Conservation (phyloP, 2,113 vertebrate genomes). For the Cacatua alba region DNA sequence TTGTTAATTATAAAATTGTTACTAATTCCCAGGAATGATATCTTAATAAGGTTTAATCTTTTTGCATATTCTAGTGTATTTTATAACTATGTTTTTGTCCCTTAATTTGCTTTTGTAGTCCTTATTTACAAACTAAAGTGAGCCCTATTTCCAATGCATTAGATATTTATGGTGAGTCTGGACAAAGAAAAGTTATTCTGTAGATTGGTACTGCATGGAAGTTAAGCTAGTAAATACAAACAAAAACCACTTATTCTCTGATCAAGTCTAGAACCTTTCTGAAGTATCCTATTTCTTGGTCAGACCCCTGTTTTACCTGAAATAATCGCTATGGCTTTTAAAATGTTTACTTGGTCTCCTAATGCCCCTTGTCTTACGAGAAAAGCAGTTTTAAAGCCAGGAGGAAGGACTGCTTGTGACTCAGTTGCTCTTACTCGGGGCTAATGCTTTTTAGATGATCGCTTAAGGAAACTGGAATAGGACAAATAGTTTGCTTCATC, state of each 20-base stretch:
- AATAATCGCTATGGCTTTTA: neutral
- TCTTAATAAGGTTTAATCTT: conserved; percentile 70
- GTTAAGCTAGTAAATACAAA: neutral
- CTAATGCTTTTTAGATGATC: neutral
- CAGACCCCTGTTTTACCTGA: neutral
- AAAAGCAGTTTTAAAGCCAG: neutral
- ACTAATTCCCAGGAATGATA: conserved; percentile 58
- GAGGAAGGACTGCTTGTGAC: neutral
- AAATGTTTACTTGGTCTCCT: neutral
- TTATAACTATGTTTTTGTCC: conserved; percentile 41
- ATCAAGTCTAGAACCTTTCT: neutral
- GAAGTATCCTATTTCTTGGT: neutral
- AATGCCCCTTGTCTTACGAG: neutral
- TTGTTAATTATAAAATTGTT: conserved; percentile 70
- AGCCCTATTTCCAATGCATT: neutral
- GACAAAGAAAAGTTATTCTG: neutral
- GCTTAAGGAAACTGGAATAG: neutral
- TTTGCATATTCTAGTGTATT: conserved; percentile 44
- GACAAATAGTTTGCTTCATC: neutral
- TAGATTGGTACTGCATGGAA: neutral
- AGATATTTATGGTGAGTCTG: neutral
- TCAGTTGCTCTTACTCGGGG: neutral
- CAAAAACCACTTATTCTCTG: neutral
- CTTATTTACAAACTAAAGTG: neutral
- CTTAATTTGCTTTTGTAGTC: conserved; percentile 25